phyloP scores from a whole-genome alignment of 2,113 vertebrate species.

The Plestiodon gilberti region DNA sequence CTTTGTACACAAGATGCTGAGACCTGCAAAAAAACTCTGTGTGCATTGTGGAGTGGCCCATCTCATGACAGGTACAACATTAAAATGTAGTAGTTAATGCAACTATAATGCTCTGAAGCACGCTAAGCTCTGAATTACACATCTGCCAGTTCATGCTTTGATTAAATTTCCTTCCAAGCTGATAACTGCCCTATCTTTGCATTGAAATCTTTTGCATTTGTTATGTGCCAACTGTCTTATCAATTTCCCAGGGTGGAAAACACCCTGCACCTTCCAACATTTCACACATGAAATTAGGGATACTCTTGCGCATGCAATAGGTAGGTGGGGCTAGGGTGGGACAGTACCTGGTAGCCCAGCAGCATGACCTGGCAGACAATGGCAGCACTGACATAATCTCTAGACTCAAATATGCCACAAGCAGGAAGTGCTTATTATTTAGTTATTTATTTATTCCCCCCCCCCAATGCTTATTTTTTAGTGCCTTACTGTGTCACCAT shows the following conservation, averaged over 20 bases:
- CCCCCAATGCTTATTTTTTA: no score
- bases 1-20: conserved; percentile 23
- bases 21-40: neutral
- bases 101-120: conserved; percentile 10
- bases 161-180: neutral
- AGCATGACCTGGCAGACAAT: neutral
- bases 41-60: neutral
- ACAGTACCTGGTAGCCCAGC: neutral
- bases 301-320: neutral
- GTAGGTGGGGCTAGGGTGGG: neutral
- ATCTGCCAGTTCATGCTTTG: conserved; percentile 4
- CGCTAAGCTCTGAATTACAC: neutral
- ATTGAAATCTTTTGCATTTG: neutral
- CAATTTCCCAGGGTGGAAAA: neutral
- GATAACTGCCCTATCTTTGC: neutral
- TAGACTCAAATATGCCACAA: neutral
- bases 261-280: neutral
- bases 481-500: no score
- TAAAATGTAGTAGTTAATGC: conserved; percentile 26
- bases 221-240: neutral
- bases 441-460: no score
- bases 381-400: no score
- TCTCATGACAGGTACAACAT: conserved; percentile 5
- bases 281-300: neutral
- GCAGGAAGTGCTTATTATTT: no score